Percentiles rank a stretch among this genome's conserved stretches.
These are phyloP conservation scores for Sebastes steindachneri DNA, from an alignment of 2,797 vertebrate genomes.

Conservation along the genomic window DNA sequence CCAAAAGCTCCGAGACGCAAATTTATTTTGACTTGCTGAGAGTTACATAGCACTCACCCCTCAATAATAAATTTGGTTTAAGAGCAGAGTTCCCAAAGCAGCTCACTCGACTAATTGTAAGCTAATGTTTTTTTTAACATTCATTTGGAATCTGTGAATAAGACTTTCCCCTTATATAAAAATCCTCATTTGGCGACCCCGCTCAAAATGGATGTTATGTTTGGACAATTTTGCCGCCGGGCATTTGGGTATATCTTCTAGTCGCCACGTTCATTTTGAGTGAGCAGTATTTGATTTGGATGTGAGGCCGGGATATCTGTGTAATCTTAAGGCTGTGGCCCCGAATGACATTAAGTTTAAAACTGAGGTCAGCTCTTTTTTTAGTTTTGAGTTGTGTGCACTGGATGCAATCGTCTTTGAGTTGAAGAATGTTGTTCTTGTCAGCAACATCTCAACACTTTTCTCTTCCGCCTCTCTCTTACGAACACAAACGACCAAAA, in stretches of 20 bases:
- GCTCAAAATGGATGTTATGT: constrained; percentile 73
- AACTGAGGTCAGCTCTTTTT: constrained; percentile 17
- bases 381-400: background rate
- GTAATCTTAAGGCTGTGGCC: constrained; percentile 60
- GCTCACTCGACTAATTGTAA: constrained; percentile 67
- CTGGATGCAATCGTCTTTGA: background rate
- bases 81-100: constrained; percentile 64
- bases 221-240: constrained; percentile 60
- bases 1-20: constrained; percentile 51
- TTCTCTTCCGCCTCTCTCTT: constrained; percentile 13
- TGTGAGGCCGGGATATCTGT: constrained; percentile 60
- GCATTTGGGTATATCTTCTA: constrained; percentile 54
- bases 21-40: constrained; percentile 67
- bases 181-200: constrained; percentile 58
- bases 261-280: constrained; percentile 54
- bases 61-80: constrained; percentile 65
- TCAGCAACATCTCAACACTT: constrained; percentile 30
- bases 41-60: constrained; percentile 49
- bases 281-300: constrained; percentile 75
- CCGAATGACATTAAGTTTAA: constrained; percentile 42
- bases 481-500: background rate
- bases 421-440: constrained; percentile 16
- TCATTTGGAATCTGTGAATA: constrained; percentile 72
- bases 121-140: constrained; percentile 61
- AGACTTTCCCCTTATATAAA: constrained; percentile 72